Base-by-base conservation (phyloP, 2,888 invertebrate species). In the Saturnia pavonia region DNA sequence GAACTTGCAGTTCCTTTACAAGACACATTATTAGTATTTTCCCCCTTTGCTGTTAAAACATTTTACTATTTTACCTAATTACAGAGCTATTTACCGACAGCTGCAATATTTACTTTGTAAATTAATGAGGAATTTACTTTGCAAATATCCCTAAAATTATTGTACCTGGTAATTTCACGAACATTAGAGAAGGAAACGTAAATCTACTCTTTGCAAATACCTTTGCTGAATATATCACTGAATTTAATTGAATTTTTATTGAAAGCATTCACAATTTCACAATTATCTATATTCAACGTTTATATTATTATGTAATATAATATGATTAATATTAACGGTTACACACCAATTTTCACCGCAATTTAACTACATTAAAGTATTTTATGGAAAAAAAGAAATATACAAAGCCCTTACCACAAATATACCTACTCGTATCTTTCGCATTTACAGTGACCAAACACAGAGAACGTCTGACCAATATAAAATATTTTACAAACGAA, bases 401-500 rank as follows among this genome's bases (percentile, higher is more conserved):
- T 60, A 14, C 14, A 27, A 60, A 25, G 9, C 22, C 14, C 12
- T 60, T 0, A 60, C 25, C 14, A 16, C 2, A 60, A 14, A 14
- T 9, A 19, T 51, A 19, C 8, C 8, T 8, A 51, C 7, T n/a
- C 0, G 0, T 19, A 8, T n/a, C n/a, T 51, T 63, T 60, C 74
- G 75, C 69, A 75, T 75, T 74, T 57, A 57, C 19, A 60, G 71
- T 74, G 74, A 73, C 73, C 73, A 73, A 68, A 72, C 70, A 73
- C 69, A 71, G 66, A 51, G 69, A 69, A 80, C 77, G 79, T 75
- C 77, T 78, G 78, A 80, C 82, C 84, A 87, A 88, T 90, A 86
- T 85, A 87, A 89, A 89, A 84, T 86, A 87, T 88, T 84, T 86
- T 87, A 84, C 75, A 76, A 79, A 78, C 82, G 80, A 87, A 90